Evolutionary conservation across 2,797 vertebrate genomes (phyloP).

Genomic region (Emys orbicularis): DNA sequence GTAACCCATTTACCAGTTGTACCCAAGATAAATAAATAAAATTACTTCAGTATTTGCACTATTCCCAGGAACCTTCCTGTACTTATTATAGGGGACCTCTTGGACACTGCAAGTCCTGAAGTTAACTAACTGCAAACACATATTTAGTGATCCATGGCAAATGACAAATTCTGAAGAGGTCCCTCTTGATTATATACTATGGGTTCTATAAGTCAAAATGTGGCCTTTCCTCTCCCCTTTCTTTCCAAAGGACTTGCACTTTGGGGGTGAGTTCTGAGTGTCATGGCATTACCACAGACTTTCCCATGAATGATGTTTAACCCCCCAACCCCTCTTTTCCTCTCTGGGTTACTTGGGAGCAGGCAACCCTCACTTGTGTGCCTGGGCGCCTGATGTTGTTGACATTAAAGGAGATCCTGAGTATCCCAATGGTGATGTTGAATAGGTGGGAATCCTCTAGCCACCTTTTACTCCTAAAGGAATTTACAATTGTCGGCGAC

Average conservation of each 20-base stretch:
- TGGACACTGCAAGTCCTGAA: neutral
- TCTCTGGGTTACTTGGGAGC: no score
- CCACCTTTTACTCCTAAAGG: no score
- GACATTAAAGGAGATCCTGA: no score
- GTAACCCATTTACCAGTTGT: neutral
- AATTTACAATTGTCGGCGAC: no score
- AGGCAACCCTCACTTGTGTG: no score
- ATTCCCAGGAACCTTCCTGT: neutral
- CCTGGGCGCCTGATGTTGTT: no score
- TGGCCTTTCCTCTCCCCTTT: neutral
- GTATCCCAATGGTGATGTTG: no score
- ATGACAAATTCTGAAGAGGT: neutral
- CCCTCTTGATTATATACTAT: neutral
- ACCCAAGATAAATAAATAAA: neutral
- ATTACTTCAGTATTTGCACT: neutral
- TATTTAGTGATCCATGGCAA: neutral
- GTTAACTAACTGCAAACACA: constrained; percentile 30
- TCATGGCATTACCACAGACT: neutral
- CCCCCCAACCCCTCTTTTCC: no score
- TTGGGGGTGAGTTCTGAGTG: neutral
- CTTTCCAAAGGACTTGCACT: neutral
- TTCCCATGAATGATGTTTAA: neutral
- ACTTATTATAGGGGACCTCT: neutral
- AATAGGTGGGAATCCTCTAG: no score
- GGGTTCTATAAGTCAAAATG: neutral